A percentile compares a stretch with the other conserved stretches of the same genome.
Evolutionary conservation across 1,140 invertebrate species (phyloP).

Genomic region (Meloidogyne chitwoodi): DNA sequence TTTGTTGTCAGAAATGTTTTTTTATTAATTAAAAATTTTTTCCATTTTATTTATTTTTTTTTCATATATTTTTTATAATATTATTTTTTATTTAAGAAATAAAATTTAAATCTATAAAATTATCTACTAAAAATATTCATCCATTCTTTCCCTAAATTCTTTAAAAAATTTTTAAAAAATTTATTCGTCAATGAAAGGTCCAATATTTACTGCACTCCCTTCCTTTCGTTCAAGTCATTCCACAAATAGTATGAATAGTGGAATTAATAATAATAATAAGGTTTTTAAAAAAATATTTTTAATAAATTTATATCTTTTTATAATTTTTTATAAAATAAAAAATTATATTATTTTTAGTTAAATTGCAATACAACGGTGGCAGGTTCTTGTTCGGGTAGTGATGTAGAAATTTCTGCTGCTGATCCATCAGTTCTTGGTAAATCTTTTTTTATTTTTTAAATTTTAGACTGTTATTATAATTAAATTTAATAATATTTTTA

Average conservation of each 20-base stretch:
- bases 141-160: not conserved
- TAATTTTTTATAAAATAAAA: not conserved
- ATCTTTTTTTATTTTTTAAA: not conserved
- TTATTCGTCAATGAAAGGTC: slow-evolving; percentile 16
- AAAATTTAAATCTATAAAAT: not conserved
- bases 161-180: not conserved
- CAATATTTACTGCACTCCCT: not conserved
- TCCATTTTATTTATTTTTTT: not conserved
- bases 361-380: slow-evolving; percentile 5
- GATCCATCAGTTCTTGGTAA: slow-evolving; percentile 14
- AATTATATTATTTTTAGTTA: not conserved
- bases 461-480: too few relatives aligned
- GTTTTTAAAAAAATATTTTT: not conserved
- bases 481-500: not conserved
- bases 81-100: not conserved
- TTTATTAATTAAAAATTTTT: too few relatives aligned
- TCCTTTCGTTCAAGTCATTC: slow-evolving; percentile 8
- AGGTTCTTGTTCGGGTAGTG: slow-evolving; percentile 35
- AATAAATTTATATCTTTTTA: too few relatives aligned
- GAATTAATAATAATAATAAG: not conserved
- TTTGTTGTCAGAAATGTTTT: too few relatives aligned
- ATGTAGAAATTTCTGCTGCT: slow-evolving; percentile 43
- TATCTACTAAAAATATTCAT: not conserved
- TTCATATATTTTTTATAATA: not conserved
- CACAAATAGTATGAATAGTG: slow-evolving; percentile 11